Conservation (phyloP, 1,140 invertebrate genomes). For the Bombus huntii region DNA sequence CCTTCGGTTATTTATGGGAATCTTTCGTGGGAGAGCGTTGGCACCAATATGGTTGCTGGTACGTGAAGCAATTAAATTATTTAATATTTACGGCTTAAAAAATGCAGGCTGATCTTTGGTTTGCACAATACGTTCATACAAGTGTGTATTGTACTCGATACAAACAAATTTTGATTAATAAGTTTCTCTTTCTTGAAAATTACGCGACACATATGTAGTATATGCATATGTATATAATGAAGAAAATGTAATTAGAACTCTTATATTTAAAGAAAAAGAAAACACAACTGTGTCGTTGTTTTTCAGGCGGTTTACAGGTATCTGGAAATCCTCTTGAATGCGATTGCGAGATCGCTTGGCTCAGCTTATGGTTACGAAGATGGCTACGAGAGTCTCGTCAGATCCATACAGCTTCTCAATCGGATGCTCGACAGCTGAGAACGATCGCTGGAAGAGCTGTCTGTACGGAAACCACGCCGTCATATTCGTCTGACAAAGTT, state of each 20-base stretch:
- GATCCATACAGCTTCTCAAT: constrained; percentile 86
- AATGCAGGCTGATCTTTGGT: too few relatives aligned
- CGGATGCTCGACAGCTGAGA: constrained; percentile 79
- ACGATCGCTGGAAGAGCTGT: constrained; percentile 79
- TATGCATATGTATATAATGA: not conserved
- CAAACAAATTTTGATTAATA: not conserved
- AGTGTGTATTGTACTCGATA: too few relatives aligned
- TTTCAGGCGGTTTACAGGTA: constrained; percentile 90
- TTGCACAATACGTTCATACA: too few relatives aligned
- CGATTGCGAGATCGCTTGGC: constrained; percentile 94
- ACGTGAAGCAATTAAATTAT: constrained; percentile 56
- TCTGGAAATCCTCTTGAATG: constrained; percentile 93
- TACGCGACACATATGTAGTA: not conserved
- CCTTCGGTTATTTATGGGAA: constrained; percentile 93
- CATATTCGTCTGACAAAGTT: constrained; percentile 80
- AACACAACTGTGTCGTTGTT: constrained; percentile 11
- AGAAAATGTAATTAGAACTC: not conserved
- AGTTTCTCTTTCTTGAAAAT: not conserved
- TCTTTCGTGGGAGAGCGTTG: constrained; percentile 91
- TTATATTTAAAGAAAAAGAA: not conserved
- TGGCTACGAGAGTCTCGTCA: constrained; percentile 92
- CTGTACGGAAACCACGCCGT: constrained; percentile 80
- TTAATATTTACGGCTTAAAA: not conserved
- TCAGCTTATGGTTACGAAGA: constrained; percentile 92
- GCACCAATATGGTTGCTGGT: constrained; percentile 91